phyloP scores from a whole-genome alignment of 2,797 vertebrate species.

The Sebastes itinus region DNA sequence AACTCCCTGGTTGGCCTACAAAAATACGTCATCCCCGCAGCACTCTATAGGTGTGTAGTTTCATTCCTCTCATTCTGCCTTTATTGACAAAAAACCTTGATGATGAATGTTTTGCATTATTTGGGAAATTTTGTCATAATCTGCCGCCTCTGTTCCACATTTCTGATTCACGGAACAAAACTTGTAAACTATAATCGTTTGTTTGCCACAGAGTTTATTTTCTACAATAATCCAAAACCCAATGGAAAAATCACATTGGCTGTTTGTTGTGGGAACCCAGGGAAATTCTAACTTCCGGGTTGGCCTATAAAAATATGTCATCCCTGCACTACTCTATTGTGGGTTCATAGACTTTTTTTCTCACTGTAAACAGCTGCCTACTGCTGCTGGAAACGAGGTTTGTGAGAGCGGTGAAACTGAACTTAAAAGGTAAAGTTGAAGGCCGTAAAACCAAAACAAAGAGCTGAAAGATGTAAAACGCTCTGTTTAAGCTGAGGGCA shows the following conservation, averaged over 20 bases:
- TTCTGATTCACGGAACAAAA: constrained; percentile 25
- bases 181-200: too few relatives aligned
- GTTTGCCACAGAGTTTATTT: too few relatives aligned
- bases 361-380: neutral
- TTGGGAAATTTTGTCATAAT: constrained; percentile 8
- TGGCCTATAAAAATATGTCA: too few relatives aligned
- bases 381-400: neutral
- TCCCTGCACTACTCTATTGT: too few relatives aligned
- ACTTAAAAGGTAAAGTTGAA: neutral
- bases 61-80: neutral
- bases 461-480: too few relatives aligned
- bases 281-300: too few relatives aligned
- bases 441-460: neutral
- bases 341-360: neutral
- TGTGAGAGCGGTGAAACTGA: neutral
- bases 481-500: neutral
- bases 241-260: too few relatives aligned
- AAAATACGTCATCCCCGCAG: too few relatives aligned
- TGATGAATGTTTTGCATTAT: neutral
- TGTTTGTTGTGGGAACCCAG: too few relatives aligned
- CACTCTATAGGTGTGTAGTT: too few relatives aligned
- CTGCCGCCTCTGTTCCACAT: neutral
- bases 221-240: too few relatives aligned
- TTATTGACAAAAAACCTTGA: neutral
- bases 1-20: too few relatives aligned